phyloP scores from a whole-genome alignment of 2,113 vertebrate genomes.

The Nycticryphes semicollaris region DNA sequence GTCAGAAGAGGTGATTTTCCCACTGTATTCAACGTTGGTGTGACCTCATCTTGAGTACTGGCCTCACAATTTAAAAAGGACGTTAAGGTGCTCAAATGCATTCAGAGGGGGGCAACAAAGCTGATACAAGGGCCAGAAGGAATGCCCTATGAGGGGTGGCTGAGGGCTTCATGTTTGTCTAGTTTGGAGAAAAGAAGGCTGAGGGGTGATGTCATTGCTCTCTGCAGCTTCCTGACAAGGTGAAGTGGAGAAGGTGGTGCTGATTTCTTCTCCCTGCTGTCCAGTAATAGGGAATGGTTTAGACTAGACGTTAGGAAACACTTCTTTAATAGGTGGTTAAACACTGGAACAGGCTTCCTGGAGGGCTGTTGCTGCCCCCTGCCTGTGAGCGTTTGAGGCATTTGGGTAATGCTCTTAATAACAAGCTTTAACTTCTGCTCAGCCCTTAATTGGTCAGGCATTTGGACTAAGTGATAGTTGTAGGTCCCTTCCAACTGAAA shows the following conservation, averaged over 20 bases:
- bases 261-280: background rate
- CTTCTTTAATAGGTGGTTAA: background rate
- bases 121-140: background rate
- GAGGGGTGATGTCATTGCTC: background rate
- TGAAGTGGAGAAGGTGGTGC: background rate
- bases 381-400: background rate
- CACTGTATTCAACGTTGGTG: rapidly evolving
- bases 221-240: background rate
- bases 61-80: background rate
- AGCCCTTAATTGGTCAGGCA: background rate
- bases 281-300: background rate
- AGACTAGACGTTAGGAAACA: background rate
- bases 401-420: background rate
- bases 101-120: background rate
- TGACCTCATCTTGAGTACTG: background rate
- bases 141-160: background rate
- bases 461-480: background rate
- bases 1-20: background rate
- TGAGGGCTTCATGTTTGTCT: background rate
- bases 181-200: background rate
- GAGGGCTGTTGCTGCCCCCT: background rate
- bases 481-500: background rate
- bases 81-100: background rate
- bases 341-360: background rate
- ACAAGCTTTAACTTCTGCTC: background rate